Percentiles rank a stretch among this genome's conserved stretches.
These are phyloP conservation scores for Dolomedes plantarius DNA, from an alignment of 2,888 invertebrate species.

Conservation along the genomic window DNA sequence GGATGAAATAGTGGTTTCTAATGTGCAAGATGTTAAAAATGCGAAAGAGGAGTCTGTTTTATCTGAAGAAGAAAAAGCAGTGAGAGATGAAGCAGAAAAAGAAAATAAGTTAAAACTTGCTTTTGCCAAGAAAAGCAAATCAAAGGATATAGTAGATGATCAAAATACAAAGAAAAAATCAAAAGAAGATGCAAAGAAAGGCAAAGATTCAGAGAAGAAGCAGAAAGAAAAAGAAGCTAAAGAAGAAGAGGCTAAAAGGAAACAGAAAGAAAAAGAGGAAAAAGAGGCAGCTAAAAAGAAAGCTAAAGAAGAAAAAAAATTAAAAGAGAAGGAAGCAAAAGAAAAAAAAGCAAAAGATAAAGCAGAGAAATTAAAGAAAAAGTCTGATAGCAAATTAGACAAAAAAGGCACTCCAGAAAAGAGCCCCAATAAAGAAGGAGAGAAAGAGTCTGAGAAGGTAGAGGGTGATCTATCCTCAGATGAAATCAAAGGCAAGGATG, in stretches of 20 bases:
- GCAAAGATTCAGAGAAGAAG: slow-evolving; percentile 46
- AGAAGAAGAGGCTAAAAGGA: slow-evolving; percentile 46
- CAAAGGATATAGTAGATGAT: slow-evolving; percentile 37
- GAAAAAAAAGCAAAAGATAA: slow-evolving; percentile 71
- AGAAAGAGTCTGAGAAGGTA: slow-evolving; percentile 29
- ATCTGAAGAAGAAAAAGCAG: slow-evolving; percentile 67
- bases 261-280: slow-evolving; percentile 67
- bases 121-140: slow-evolving; percentile 48
- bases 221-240: slow-evolving; percentile 61
- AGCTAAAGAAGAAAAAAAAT: slow-evolving; percentile 66
- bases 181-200: slow-evolving; percentile 40
- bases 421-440: slow-evolving; percentile 31
- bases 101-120: slow-evolving; percentile 64
- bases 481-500: slow-evolving; percentile 33
- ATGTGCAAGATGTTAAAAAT: slow-evolving; percentile 31
- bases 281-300: slow-evolving; percentile 67
- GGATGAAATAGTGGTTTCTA: slow-evolving; percentile 58
- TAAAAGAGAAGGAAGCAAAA: slow-evolving; percentile 70
- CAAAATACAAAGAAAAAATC: slow-evolving; percentile 25
- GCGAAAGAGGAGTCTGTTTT: slow-evolving; percentile 1
- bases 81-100: slow-evolving; percentile 66
- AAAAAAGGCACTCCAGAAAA: slow-evolving; percentile 59
- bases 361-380: slow-evolving; percentile 71
- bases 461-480: slow-evolving; percentile 4
- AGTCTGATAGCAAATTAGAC: slow-evolving; percentile 60